These are phyloP conservation scores for Drosophila robusta DNA, from an alignment of 2,888 invertebrate species.

Conservation along the genomic window DNA sequence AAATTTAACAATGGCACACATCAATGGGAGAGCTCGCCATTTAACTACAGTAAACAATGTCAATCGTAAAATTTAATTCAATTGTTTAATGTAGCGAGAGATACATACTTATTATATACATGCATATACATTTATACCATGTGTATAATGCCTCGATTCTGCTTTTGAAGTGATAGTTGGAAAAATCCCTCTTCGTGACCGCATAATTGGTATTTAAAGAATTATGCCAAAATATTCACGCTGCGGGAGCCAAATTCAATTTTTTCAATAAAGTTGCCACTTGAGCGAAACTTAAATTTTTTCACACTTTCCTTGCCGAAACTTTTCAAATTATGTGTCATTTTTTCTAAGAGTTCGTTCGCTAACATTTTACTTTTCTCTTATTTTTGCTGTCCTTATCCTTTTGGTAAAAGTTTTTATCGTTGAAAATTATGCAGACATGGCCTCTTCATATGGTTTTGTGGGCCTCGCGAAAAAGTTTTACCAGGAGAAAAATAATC, in stretches of 20 bases:
- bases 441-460: slow-evolving; percentile 59
- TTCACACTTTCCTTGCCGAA: slow-evolving; percentile 70
- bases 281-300: slow-evolving; percentile 68
- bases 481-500: neutral
- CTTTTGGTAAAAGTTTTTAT: slow-evolving; percentile 68
- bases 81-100: slow-evolving; percentile 17
- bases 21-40: slow-evolving; percentile 43
- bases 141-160: slow-evolving; percentile 12
- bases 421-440: slow-evolving; percentile 67
- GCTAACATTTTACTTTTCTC: slow-evolving; percentile 44
- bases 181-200: neutral
- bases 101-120: slow-evolving; percentile 7
- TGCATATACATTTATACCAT: neutral
- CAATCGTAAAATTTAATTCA: slow-evolving; percentile 27
- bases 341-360: slow-evolving; percentile 43
- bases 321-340: slow-evolving; percentile 78
- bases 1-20: slow-evolving; percentile 64
- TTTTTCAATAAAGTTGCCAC: slow-evolving; percentile 51
- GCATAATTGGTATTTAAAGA: slow-evolving; percentile 54
- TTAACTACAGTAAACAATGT: slow-evolving; percentile 30
- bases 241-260: slow-evolving; percentile 10
- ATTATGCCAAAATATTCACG: slow-evolving; percentile 54
- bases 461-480: slow-evolving; percentile 34
- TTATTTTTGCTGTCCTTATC: slow-evolving; percentile 11
- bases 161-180: slow-evolving; percentile 23